Base-by-base conservation (phyloP, 2,113 vertebrate genomes). In the Polypterus bichir region DNA sequence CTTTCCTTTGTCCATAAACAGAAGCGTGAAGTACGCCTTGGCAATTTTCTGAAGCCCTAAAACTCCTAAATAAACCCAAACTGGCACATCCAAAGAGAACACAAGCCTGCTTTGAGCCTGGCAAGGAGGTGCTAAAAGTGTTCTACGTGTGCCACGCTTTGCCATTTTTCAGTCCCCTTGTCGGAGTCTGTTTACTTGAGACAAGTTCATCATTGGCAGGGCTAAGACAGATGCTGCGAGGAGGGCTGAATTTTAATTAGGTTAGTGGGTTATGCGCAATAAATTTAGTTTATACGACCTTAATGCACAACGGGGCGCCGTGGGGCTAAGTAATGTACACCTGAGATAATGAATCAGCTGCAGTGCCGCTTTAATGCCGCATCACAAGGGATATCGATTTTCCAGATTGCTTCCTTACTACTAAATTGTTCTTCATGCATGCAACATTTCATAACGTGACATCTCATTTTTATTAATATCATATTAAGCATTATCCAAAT, bases 231-330 rank as follows among this genome's bases (percentile, higher is more conserved):
- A 27, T 27, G 27, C 27, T 27, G 27, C 27, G 27, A 27, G 27
- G 27, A 27, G 27, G 27, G 27, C 27, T 27, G 54, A 8, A 11
- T 55, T 10, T 55, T 55, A 55, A 55, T 55, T 55, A 55, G 44
- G 54, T 5, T 9, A 5, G 9, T 8, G 9, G 54, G 5, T 55
- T 55, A 55, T 55, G 10, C 54, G 54, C 10, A 3, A 8, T 55
- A 55, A 55, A 55, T 55, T 55, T 55, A 55, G 54, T 27, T 27
- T 11, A 55, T 55, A 27, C 44, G 54, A 55, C 54, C 54, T 55
- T 9, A 6, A 5, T 55, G 54, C 54, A 55, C 54, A 55, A 5
- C 2, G 44, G 54, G 54, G 9, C 10, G 54, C 54, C 54, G 5
- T 2, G 9, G 9, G 54, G 54, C 54, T 8, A 55, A 55, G 44